These are phyloP conservation scores for Dasysyrphus tricinctus DNA, from an alignment of 2,888 invertebrate genomes.

Conservation along the genomic window DNA sequence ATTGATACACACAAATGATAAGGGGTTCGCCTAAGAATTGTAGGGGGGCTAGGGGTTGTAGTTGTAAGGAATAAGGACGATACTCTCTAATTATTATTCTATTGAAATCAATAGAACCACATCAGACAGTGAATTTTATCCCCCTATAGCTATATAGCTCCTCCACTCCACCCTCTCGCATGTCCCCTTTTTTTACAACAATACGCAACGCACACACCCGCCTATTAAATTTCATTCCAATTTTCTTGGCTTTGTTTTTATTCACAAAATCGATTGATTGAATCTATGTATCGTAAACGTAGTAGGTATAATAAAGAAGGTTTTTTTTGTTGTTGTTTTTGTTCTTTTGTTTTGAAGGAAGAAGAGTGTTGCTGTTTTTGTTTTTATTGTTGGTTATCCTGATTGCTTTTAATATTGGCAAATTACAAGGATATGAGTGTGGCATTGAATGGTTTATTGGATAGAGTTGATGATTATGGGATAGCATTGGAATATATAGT, in stretches of 20 bases:
- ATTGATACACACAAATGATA: conserved; percentile 24
- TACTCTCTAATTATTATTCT: conserved; percentile 70
- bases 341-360: not conserved
- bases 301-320: conserved; percentile 1
- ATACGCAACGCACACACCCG: conserved; percentile 24
- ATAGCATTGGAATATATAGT: not conserved
- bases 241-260: conserved; percentile 68
- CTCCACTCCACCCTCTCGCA: not conserved
- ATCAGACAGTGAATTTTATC: conserved; percentile 45
- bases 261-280: conserved; percentile 66
- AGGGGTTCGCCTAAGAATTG: not conserved
- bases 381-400: conserved; percentile 47
- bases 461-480: conserved; percentile 22
- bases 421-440: conserved; percentile 71
- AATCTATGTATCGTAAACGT: conserved; percentile 36
- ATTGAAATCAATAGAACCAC: conserved; percentile 73
- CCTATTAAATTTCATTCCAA: conserved; percentile 71
- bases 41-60: not conserved
- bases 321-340: not conserved
- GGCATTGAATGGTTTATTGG: conserved; percentile 61
- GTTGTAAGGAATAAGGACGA: not conserved
- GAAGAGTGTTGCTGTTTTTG: conserved; percentile 16
- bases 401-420: conserved; percentile 65
- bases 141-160: not conserved
- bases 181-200: conserved; percentile 8